Percentiles rank a stretch among this genome's conserved stretches.
Conservation (phyloP, 2,113 vertebrate genomes). For the Notothenia coriiceps region DNA sequence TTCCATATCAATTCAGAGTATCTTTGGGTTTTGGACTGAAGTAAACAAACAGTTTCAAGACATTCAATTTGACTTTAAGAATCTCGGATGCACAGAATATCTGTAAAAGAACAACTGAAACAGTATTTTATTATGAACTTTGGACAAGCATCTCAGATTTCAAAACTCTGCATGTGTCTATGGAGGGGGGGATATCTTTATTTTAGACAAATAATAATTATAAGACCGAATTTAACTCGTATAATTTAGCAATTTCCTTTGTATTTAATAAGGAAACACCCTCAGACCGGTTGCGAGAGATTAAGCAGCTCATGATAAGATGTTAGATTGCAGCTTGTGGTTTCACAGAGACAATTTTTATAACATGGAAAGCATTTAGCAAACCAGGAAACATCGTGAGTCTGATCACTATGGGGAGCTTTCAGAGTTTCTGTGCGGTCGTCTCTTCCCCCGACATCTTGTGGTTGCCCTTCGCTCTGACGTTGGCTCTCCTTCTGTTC, state of each 20-base stretch:
- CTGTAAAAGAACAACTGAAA: no score
- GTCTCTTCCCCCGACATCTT: slow-evolving; percentile 55
- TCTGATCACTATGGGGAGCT: slow-evolving; percentile 33
- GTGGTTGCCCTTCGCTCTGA: slow-evolving; percentile 57
- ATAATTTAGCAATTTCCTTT: not conserved
- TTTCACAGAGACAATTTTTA: slow-evolving; percentile 54
- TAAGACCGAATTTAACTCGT: not conserved
- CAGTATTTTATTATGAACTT: no score
- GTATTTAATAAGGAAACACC: not conserved
- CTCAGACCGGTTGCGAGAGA: not conserved
- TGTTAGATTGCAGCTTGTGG: slow-evolving; percentile 7
- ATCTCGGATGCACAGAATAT: no score
- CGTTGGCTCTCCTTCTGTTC: slow-evolving; percentile 46
- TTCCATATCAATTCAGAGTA: no score
- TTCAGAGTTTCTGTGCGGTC: slow-evolving; percentile 37
- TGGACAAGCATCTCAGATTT: no score
- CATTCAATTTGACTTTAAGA: no score
- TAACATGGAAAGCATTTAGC: slow-evolving; percentile 64
- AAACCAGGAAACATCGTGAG: slow-evolving; percentile 46
- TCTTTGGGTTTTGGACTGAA: no score
- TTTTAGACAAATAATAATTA: no score
- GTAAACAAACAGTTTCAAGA: no score
- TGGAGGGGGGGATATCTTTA: no score
- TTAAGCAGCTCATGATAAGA: slow-evolving; percentile 6
- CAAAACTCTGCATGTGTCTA: no score